Evolutionary conservation across 2,113 vertebrate genomes (phyloP).

Genomic region (Hystrix cristata): DNA sequence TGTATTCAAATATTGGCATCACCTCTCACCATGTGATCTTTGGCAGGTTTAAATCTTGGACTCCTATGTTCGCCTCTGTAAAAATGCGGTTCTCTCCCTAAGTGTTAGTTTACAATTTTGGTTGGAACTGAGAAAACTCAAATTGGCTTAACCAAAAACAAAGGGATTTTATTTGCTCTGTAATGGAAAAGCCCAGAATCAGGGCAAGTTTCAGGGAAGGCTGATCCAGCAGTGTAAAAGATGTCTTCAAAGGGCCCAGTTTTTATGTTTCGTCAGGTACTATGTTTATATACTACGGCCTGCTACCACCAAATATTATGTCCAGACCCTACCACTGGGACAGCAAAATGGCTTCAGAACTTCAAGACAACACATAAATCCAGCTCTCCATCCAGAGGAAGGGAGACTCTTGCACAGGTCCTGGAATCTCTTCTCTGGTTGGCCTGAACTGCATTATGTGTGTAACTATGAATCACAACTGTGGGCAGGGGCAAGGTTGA

Average conservation of each 20-base stretch:
- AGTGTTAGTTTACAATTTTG: neutral
- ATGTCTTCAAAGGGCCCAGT: neutral
- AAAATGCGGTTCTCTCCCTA: neutral
- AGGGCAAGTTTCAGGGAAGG: neutral
- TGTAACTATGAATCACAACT: neutral
- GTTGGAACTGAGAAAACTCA: slow-evolving; percentile 23
- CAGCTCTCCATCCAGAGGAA: neutral
- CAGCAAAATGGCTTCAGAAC: neutral
- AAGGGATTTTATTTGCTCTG: neutral
- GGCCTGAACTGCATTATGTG: neutral
- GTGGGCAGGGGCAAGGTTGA: neutral
- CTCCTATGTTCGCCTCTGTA: neutral
- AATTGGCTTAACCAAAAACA: neutral
- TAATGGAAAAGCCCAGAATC: neutral
- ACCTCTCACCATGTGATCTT: neutral
- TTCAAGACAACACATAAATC: neutral
- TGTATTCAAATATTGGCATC: neutral
- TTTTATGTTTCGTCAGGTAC: neutral
- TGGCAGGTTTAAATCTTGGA: neutral
- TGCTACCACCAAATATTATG: neutral
- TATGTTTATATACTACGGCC: neutral
- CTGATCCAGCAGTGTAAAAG: neutral
- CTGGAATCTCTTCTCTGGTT: neutral
- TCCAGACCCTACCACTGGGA: neutral
- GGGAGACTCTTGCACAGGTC: neutral